These are phyloP conservation scores for Halichoerus grypus DNA, from an alignment of 2,113 vertebrate genomes.

Conservation along the genomic window DNA sequence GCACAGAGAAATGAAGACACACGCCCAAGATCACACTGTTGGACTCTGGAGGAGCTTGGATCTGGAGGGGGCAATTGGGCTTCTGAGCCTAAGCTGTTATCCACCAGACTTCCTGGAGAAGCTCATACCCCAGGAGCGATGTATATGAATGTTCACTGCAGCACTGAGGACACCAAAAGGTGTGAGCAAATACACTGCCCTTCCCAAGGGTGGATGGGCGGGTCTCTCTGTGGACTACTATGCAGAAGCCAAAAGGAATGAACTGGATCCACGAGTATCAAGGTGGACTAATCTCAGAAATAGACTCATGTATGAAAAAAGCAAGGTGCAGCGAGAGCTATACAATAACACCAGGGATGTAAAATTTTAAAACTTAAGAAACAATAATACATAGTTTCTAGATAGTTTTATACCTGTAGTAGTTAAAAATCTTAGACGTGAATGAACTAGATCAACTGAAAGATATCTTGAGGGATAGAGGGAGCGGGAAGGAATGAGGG, in stretches of 20 bases:
- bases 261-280: background rate
- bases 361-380: background rate
- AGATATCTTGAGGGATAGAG: background rate
- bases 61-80: background rate
- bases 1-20: background rate
- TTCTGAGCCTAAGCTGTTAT: background rate
- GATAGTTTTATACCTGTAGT: background rate
- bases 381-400: background rate
- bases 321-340: background rate
- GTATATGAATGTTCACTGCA: background rate
- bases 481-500: background rate
- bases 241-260: background rate
- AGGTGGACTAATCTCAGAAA: background rate
- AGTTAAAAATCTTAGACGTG: background rate
- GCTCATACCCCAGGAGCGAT: too few species aligned
- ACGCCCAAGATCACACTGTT: background rate
- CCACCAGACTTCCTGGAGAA: background rate
- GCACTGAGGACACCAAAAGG: background rate
- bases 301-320: background rate
- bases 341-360: background rate
- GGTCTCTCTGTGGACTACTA: background rate
- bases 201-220: background rate
- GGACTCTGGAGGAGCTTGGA: background rate
- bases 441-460: conserved; percentile 1
- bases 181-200: background rate